These are phyloP conservation scores for Epirrita christyi DNA, from an alignment of 2,888 invertebrate genomes.

Conservation along the genomic window DNA sequence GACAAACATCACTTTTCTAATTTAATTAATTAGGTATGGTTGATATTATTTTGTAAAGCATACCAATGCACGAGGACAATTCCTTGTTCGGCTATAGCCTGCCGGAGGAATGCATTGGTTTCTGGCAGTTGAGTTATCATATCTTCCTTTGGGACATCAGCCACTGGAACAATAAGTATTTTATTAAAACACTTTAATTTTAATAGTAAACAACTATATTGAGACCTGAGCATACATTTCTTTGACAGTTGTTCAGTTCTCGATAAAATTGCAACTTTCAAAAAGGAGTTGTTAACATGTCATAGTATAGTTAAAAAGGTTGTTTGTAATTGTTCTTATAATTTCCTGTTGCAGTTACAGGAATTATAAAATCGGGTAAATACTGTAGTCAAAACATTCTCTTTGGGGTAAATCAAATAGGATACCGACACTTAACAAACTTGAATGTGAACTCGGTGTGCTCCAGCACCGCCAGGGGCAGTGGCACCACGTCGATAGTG, in stretches of 20 bases:
- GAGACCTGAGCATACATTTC: too few relatives aligned
- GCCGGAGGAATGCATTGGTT: constrained; percentile 90
- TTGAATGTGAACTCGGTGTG: constrained; percentile 87
- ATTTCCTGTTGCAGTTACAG: too few relatives aligned
- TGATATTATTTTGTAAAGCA: constrained; percentile 16
- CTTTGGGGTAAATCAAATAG: background rate
- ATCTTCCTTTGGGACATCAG: constrained; percentile 94
- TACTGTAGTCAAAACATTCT: too few relatives aligned
- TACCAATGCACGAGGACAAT: constrained; percentile 95
- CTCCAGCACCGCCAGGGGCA: constrained; percentile 90
- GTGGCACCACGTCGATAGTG: constrained; percentile 93
- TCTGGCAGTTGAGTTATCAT: constrained; percentile 91
- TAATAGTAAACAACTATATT: too few relatives aligned
- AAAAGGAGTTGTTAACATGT: too few relatives aligned
- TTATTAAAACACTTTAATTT: too few relatives aligned
- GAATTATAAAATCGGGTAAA: too few relatives aligned
- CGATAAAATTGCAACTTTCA: too few relatives aligned
- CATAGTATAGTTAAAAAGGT: too few relatives aligned
- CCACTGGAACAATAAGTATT: constrained; percentile 74
- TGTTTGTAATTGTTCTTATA: too few relatives aligned
- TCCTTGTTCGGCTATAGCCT: constrained; percentile 85
- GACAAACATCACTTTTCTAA: too few relatives aligned
- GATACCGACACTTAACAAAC: constrained; percentile 88
- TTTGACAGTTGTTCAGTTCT: too few relatives aligned
- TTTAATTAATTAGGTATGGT: background rate